Evolutionary conservation across 2,888 invertebrate species (phyloP).

Genomic region (Philonicus albiceps): DNA sequence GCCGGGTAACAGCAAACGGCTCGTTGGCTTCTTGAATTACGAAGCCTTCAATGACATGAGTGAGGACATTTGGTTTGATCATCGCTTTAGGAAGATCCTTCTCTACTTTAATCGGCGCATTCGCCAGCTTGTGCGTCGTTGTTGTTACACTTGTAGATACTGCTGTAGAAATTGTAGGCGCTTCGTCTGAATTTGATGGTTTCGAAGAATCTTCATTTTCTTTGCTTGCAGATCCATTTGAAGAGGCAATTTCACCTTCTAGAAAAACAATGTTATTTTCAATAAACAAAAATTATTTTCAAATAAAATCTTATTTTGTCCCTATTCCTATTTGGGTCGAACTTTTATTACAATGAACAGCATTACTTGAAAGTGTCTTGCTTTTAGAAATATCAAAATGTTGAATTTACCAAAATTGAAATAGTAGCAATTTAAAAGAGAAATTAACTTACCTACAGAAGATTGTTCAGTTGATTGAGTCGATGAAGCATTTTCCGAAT

Average conservation of each 20-base stretch:
- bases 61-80: constrained; percentile 94
- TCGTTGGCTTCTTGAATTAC: constrained; percentile 95
- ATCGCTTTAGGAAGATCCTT: constrained; percentile 81
- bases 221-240: neutral
- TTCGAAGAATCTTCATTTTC: neutral
- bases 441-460: neutral
- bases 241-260: neutral
- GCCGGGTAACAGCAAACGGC: constrained; percentile 82
- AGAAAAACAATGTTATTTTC: neutral
- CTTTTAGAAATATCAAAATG: too few relatives aligned
- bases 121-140: constrained; percentile 44
- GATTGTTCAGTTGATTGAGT: neutral
- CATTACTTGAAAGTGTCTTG: too few relatives aligned
- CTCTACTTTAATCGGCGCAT: constrained; percentile 57
- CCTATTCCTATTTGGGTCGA: too few relatives aligned
- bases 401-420: too few relatives aligned
- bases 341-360: too few relatives aligned
- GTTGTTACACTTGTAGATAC: neutral
- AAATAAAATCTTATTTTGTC: too few relatives aligned
- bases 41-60: constrained; percentile 96
- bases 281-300: neutral
- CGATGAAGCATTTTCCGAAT: neutral
- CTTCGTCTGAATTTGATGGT: neutral
- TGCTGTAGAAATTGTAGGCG: neutral
- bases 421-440: neutral